Conservation (phyloP, 1,140 invertebrate species). For the Olivierus martensii region DNA sequence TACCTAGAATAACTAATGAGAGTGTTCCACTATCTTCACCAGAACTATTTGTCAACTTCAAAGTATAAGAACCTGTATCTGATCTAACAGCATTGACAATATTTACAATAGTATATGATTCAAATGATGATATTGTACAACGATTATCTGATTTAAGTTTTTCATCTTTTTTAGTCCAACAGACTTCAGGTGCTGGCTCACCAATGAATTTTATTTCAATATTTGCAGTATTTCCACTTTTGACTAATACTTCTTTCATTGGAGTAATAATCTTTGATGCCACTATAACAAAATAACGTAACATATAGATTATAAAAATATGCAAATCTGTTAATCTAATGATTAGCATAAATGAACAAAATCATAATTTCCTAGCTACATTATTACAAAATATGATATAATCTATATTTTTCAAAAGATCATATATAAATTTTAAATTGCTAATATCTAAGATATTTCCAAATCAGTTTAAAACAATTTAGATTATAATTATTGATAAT, state of each 20-base stretch:
- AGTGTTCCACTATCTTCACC: conserved; percentile 86
- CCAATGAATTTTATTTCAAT: conserved; percentile 86
- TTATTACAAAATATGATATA: no score
- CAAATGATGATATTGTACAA: conserved; percentile 58
- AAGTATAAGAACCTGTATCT: conserved; percentile 83
- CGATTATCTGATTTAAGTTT: conserved; percentile 55
- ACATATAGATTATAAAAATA: conserved; percentile 38
- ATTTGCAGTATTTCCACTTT: conserved; percentile 83
- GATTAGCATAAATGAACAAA: no score
- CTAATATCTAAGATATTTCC: no score
- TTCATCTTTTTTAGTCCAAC: conserved; percentile 65
- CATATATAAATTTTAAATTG: no score
- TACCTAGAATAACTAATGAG: conserved; percentile 53
- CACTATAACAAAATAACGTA: conserved; percentile 40
- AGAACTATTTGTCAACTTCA: conserved; percentile 82
- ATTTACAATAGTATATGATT: conserved; percentile 60
- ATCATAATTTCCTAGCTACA: no score
- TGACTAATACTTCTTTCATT: conserved; percentile 69
- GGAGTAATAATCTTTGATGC: conserved; percentile 86
- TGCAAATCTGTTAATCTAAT: no score
- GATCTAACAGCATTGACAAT: conserved; percentile 76
- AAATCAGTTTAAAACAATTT: no score
- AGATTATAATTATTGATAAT: no score
- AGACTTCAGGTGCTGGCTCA: conserved; percentile 70
- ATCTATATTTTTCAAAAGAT: no score